Evolutionary conservation across 2,888 invertebrate genomes (phyloP), one percentile per base, ranked within the genome.

Genomic region (Parthenolecanium corni): DNA sequence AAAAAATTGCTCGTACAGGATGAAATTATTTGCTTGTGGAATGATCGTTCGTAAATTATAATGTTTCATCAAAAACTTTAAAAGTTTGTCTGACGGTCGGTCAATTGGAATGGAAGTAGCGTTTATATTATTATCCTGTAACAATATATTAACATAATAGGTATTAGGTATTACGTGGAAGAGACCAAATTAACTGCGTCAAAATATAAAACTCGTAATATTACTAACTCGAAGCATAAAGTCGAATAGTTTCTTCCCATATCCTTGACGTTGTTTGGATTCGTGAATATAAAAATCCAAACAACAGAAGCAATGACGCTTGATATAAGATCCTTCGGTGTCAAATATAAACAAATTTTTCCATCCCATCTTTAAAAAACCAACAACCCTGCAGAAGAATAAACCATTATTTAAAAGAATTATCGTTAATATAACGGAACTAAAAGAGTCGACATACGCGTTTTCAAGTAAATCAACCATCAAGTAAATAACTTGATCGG

Each of bases 271-370:
- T 75, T 95, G 95, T 52, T 82, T 80, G 2, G 85, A 82, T 72
- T 85, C 85, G 70, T 89, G 82, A 23, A 97, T 82, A 74, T 87
- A 97, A 77, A 97, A 96, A 74, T 97, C 96, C 53, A 97, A 79
- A 64, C 96, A 82, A 73, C 94, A 95, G 14, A 89, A 78, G 0
- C 93, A 86, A 67, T 85, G 81, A 64, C 88, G 78, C 73, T 92
- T 89, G 72, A 83, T 84, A 68, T 86, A 83, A 53, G 77, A 76
- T 16, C 84, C 84, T 62, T 76, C 74, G 69, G 80, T 78, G 73
- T 90, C 87, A 72, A 84, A 85, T 57, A 96, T 80, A 77, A 89
- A 97, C 58, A 97, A 77, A 71, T 87, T 86, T 77, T 96, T 96
- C 66, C 79, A 79, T 31, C 96, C 95, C 52, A 92, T 83, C 76